A percentile compares a stretch with the other conserved stretches of the same genome.
These are phyloP conservation scores for Chunga burmeisteri DNA, from an alignment of 2,113 vertebrate genomes.

Conservation along the genomic window DNA sequence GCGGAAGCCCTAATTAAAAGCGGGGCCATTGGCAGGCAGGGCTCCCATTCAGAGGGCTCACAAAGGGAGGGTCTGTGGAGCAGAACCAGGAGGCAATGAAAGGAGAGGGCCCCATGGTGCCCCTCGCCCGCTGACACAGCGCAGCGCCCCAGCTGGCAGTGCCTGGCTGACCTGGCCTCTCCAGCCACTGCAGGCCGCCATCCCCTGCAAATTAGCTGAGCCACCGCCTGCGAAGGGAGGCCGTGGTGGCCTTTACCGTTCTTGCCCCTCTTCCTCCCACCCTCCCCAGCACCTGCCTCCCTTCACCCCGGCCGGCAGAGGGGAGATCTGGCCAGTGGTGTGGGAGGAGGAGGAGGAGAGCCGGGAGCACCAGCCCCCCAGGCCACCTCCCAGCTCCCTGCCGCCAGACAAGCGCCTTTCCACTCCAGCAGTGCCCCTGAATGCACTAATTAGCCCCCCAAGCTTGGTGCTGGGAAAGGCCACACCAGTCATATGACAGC, in stretches of 20 bases:
- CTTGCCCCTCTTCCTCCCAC: background rate
- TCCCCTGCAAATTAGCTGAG: background rate
- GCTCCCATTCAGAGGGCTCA: conserved; percentile 78
- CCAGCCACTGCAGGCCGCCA: too few species aligned
- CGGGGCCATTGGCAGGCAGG: conserved; percentile 74
- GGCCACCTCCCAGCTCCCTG: conserved; percentile 69
- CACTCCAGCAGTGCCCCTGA: conserved; percentile 82
- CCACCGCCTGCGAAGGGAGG: background rate
- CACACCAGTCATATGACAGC: conserved; percentile 51
- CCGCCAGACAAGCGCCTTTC: conserved; percentile 80
- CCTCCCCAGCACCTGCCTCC: too few species aligned
- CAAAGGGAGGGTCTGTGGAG: conserved; percentile 80
- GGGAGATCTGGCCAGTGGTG: background rate
- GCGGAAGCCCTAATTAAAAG: conserved; percentile 86
- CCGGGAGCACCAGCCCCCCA: background rate
- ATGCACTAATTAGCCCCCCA: conserved; percentile 84
- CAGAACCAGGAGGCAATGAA: conserved; percentile 81
- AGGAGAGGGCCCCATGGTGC: conserved; percentile 56
- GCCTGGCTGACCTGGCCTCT: background rate
- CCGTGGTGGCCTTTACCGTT: fast-evolving
- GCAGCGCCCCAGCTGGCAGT: conserved; percentile 38
- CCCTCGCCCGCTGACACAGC: conserved; percentile 49
- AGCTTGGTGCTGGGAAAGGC: background rate
- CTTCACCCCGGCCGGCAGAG: fast-evolving
- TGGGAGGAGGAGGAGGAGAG: background rate